Evolutionary conservation across 2,113 vertebrate genomes (phyloP).

Genomic region (Eubucco bourcierii): DNA sequence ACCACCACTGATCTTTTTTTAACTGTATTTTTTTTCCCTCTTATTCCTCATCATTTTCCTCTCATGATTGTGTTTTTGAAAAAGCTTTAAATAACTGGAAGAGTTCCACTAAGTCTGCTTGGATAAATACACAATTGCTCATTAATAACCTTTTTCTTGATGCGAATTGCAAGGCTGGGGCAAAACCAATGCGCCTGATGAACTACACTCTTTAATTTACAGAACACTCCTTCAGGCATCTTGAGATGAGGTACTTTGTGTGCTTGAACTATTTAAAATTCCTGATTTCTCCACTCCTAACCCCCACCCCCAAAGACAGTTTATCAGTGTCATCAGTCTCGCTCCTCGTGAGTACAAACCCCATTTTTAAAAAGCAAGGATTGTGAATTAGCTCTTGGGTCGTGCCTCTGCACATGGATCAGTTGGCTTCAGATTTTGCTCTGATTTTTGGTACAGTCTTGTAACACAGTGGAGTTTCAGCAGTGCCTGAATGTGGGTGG

Average conservation of each 20-base stretch:
- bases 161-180: neutral
- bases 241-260: constrained; percentile 15
- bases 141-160: neutral
- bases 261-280: neutral
- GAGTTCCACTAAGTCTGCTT: neutral
- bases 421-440: neutral
- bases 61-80: neutral
- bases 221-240: constrained; percentile 5
- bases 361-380: neutral
- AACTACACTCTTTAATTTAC: neutral
- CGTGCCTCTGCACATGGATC: neutral
- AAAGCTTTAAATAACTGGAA: neutral
- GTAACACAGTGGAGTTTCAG: neutral
- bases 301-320: neutral
- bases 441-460: neutral
- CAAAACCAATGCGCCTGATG: neutral
- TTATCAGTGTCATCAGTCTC: constrained; percentile 3
- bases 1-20: too few species aligned
- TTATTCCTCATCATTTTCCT: too few species aligned
- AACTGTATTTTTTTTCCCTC: too few species aligned
- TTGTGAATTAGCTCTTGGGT: neutral
- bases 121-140: neutral
- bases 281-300: neutral
- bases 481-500: neutral
- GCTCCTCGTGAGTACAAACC: neutral